Conservation (phyloP, 2,113 vertebrate species). For the Brienomyrus brachyistius region DNA sequence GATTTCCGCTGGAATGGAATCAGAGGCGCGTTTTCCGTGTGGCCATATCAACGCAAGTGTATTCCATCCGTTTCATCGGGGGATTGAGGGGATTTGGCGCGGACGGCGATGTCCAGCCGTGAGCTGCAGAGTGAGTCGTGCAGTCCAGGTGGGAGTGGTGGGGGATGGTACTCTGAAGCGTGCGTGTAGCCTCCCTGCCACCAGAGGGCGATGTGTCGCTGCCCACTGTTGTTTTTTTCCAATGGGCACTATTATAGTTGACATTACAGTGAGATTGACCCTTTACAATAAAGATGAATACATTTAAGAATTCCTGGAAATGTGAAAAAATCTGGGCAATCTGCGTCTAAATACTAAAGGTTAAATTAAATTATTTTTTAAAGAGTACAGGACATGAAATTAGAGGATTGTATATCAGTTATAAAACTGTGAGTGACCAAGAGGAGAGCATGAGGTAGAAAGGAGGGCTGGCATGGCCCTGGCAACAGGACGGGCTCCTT, state of each 20-base stretch:
- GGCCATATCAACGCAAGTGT: neutral
- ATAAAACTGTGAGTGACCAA: neutral
- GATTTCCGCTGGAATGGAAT: neutral
- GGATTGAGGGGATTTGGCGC: conserved; percentile 4
- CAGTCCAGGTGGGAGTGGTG: neutral
- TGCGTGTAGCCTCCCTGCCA: neutral
- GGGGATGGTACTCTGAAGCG: neutral
- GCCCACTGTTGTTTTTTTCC: neutral
- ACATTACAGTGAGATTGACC: neutral
- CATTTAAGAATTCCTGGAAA: neutral
- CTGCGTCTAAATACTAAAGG: neutral
- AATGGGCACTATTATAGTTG: neutral
- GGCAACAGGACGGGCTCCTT: neutral
- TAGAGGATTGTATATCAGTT: neutral
- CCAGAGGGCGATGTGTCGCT: neutral
- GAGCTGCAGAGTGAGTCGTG: neutral
- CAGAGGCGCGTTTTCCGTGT: neutral
- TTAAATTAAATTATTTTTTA: neutral
- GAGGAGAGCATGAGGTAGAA: neutral
- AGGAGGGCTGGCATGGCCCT: neutral
- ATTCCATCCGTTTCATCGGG: conserved; percentile 3
- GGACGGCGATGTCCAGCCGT: neutral
- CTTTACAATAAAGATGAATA: neutral
- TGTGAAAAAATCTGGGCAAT: neutral
- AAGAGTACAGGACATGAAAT: neutral